Conservation (phyloP, 2,797 vertebrate species). For the Eulemur mongoz region DNA sequence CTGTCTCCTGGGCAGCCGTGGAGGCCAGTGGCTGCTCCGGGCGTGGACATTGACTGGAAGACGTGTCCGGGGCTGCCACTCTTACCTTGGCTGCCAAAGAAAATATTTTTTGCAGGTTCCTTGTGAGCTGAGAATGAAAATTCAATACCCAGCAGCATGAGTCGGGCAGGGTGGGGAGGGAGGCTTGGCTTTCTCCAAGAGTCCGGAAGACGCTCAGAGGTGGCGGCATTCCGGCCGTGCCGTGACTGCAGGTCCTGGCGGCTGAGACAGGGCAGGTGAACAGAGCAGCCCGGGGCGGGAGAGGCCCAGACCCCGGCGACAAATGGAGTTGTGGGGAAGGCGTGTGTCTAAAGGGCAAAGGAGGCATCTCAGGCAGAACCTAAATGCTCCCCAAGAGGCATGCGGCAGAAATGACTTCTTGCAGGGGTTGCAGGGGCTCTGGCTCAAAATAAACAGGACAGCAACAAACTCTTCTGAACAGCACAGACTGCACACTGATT, state of each 20-base stretch:
- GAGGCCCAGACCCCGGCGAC: neutral
- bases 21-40: neutral
- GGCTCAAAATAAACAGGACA: neutral
- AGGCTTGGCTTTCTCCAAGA: neutral
- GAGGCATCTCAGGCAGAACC: neutral
- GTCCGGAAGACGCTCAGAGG: neutral
- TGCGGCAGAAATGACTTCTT: neutral
- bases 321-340: neutral
- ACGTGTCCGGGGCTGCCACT: neutral
- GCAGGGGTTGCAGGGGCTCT: neutral
- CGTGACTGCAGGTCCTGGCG: neutral
- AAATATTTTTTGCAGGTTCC: slow-evolving; percentile 42
- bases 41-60: neutral
- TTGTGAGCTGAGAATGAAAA: slow-evolving; percentile 40
- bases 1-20: neutral
- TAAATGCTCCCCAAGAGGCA: neutral
- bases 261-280: neutral
- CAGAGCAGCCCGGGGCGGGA: neutral
- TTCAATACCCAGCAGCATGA: neutral
- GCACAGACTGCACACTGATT: neutral
- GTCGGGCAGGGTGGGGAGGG: neutral
- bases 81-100: neutral
- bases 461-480: neutral
- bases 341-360: accelerated
- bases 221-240: neutral